Percentiles rank a stretch among this genome's conserved stretches.
Conservation (phyloP, 2,888 invertebrate species). For the Diplazon laetatorius region DNA sequence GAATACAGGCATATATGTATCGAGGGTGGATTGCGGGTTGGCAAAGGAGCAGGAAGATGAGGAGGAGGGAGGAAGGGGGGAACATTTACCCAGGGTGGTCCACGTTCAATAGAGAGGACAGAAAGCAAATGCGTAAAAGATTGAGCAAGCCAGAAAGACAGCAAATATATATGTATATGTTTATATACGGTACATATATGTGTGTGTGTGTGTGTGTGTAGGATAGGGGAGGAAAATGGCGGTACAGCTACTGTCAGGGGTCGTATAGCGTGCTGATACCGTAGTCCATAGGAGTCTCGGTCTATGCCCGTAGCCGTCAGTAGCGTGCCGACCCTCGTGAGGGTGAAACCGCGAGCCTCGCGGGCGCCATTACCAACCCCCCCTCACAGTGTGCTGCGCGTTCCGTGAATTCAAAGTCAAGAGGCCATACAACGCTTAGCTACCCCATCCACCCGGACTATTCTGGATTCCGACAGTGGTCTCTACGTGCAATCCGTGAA, state of each 20-base stretch:
- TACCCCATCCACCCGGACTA: neutral
- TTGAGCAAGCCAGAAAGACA: slow-evolving; percentile 4
- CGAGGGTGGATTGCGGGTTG: neutral
- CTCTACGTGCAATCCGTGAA: neutral
- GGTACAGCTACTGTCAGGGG: slow-evolving; percentile 11
- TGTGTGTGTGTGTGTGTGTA: neutral
- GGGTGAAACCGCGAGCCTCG: slow-evolving; percentile 54
- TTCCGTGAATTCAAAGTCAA: slow-evolving; percentile 3
- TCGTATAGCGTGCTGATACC: slow-evolving; percentile 11
- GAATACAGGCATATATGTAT: slow-evolving; percentile 17
- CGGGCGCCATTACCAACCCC: slow-evolving; percentile 8
- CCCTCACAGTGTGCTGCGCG: neutral
- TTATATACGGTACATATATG: neutral
- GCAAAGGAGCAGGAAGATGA: neutral
- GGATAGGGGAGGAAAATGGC: neutral
- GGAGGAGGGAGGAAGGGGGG: slow-evolving; percentile 3
- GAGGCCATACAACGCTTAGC: too few species aligned
- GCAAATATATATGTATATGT: slow-evolving; percentile 1
- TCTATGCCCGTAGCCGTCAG: slow-evolving; percentile 67
- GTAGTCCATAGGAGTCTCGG: slow-evolving; percentile 32
- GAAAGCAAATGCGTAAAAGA: slow-evolving; percentile 6
- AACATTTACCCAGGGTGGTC: slow-evolving; percentile 39
- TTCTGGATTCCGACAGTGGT: neutral
- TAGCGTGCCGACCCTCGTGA: slow-evolving; percentile 68
- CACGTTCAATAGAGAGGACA: slow-evolving; percentile 11